Conservation (phyloP, 1,140 invertebrate genomes). For the Megathymus violae region DNA sequence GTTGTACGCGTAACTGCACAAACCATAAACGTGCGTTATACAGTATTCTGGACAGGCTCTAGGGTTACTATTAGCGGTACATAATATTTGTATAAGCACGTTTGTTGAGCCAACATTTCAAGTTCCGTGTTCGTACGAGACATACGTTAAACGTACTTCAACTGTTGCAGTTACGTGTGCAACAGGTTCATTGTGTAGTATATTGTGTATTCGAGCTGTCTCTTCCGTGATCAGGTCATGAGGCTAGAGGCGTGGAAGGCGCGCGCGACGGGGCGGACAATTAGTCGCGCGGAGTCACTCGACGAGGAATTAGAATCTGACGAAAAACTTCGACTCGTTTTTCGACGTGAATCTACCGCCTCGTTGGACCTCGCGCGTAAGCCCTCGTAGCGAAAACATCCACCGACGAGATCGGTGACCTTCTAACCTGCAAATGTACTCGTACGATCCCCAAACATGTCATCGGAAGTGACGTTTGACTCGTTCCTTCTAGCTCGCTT, state of each 20-base stretch:
- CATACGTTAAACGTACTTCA: too few relatives aligned
- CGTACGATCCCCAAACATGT: not conserved
- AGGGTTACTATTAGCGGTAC: too few relatives aligned
- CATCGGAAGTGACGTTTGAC: not conserved
- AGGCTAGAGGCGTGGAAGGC: conserved; percentile 86
- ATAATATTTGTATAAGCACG: too few relatives aligned
- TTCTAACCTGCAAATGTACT: conserved; percentile 1
- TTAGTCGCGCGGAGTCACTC: conserved; percentile 59
- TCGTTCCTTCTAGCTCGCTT: not conserved
- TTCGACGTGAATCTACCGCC: conserved; percentile 66
- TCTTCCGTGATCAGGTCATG: conserved; percentile 86
- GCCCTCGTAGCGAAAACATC: conserved; percentile 50
- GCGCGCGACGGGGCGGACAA: conserved; percentile 60
- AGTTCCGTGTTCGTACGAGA: too few relatives aligned
- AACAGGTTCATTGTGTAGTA: not conserved
- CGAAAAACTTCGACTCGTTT: conserved; percentile 65
- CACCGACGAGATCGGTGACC: conserved; percentile 18
- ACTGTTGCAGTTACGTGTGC: not conserved
- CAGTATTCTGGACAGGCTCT: not conserved
- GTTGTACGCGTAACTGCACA: too few relatives aligned
- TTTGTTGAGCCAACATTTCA: too few relatives aligned
- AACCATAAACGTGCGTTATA: not conserved
- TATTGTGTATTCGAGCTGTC: too few relatives aligned
- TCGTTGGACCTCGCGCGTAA: conserved; percentile 58
- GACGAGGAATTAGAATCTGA: conserved; percentile 74